Conservation (phyloP, 2,888 invertebrate genomes). For the Erebia ligea region DNA sequence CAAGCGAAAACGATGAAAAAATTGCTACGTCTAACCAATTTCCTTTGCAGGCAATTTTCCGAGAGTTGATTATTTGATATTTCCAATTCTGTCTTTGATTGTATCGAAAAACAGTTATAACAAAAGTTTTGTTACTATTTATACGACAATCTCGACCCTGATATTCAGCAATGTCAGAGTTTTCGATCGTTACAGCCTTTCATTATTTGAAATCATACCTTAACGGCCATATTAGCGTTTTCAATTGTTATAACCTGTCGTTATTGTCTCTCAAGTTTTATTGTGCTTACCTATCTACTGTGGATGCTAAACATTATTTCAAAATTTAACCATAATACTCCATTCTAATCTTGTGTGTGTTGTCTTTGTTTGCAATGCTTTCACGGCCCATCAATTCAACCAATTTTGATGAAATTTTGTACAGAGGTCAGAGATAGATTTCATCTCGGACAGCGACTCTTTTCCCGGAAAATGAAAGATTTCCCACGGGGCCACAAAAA, state of each 20-base stretch:
- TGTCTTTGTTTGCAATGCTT: too few relatives aligned
- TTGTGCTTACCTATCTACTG: neutral
- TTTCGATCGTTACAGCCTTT: neutral
- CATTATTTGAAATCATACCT: neutral
- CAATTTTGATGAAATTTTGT: too few relatives aligned
- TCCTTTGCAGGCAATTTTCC: conserved; percentile 32
- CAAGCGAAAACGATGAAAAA: conserved; percentile 40
- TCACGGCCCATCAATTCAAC: too few relatives aligned
- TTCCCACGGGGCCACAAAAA: too few relatives aligned
- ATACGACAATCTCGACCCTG: neutral
- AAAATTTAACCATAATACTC: too few relatives aligned
- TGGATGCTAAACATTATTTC: neutral
- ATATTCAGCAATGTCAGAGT: neutral
- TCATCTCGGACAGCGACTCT: too few relatives aligned
- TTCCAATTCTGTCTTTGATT: conserved; percentile 31
- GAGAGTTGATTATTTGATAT: conserved; percentile 25
- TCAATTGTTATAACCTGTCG: neutral
- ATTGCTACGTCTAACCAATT: conserved; percentile 36
- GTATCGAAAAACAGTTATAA: conserved; percentile 32
- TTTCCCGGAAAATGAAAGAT: too few relatives aligned
- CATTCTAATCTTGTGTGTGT: too few relatives aligned
- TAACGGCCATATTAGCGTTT: neutral
- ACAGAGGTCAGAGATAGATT: too few relatives aligned
- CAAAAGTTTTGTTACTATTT: conserved; percentile 24
- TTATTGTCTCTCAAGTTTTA: neutral